phyloP scores from a whole-genome alignment of 2,113 vertebrate species.

The Origma solitaria region DNA sequence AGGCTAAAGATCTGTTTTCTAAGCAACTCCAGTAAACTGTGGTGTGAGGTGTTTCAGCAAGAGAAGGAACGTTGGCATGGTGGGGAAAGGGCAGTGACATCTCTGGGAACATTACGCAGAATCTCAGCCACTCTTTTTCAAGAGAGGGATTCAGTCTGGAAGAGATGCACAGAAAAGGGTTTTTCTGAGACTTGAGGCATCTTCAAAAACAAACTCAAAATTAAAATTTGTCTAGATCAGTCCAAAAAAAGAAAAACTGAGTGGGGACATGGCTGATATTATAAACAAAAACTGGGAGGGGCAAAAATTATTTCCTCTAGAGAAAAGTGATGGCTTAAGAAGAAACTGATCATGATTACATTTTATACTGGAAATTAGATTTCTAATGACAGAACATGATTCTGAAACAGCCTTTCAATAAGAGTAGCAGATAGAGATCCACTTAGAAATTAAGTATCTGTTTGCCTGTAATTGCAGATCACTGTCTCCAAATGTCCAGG shows the following conservation, averaged over 20 bases:
- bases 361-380: neutral
- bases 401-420: neutral
- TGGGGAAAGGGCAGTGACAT: neutral
- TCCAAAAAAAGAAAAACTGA: neutral
- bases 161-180: neutral
- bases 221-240: neutral
- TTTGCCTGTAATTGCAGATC: neutral
- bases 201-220: neutral
- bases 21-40: neutral
- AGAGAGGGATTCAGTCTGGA: neutral
- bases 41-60: neutral
- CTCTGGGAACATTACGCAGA: neutral
- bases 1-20: neutral
- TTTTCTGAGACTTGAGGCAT: neutral
- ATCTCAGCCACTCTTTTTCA: neutral
- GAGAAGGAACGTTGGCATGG: neutral
- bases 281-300: neutral
- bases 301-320: neutral
- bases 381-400: neutral
- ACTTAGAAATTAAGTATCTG: neutral
- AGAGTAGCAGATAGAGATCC: neutral
- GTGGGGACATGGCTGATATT: neutral
- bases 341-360: neutral
- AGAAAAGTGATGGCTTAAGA: neutral
- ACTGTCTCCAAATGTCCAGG: neutral